These are phyloP conservation scores for Leptinotarsa tumamoca DNA, from an alignment of 2,888 invertebrate genomes.

Conservation along the genomic window DNA sequence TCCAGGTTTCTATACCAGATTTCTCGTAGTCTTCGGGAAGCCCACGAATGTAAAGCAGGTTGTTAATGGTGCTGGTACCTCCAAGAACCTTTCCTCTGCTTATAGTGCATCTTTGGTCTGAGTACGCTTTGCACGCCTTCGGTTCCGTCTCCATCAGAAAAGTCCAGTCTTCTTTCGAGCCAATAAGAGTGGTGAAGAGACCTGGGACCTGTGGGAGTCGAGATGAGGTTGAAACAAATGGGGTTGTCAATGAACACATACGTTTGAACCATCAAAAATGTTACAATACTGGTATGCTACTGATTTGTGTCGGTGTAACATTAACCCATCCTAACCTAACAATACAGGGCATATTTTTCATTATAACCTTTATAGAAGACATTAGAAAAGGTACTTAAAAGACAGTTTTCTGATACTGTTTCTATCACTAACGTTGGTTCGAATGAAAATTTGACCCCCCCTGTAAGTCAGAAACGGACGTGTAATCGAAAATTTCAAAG, in stretches of 20 bases:
- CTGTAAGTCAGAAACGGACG: too few species aligned
- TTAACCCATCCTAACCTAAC: too few species aligned
- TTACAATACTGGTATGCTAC: too few species aligned
- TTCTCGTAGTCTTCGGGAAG: constrained; percentile 37
- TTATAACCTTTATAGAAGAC: too few species aligned
- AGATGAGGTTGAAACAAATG: neutral
- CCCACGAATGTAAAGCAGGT: constrained; percentile 64
- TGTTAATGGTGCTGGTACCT: constrained; percentile 68
- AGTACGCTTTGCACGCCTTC: constrained; percentile 52
- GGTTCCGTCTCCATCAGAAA: constrained; percentile 55
- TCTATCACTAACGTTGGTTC: too few species aligned
- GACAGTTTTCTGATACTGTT: too few species aligned
- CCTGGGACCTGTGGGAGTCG: constrained; percentile 50
- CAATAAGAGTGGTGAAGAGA: constrained; percentile 51
- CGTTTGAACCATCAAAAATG: neutral
- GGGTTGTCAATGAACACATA: neutral
- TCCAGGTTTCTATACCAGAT: constrained; percentile 56
- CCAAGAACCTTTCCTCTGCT: constrained; percentile 68
- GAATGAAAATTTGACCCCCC: too few species aligned
- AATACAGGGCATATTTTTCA: too few species aligned
- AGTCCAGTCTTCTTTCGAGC: constrained; percentile 58
- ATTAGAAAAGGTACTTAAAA: too few species aligned
- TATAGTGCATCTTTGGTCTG: constrained; percentile 58
- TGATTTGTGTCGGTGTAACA: too few species aligned
- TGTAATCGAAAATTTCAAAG: too few species aligned